Evolutionary conservation across 30 jellyfish, hydroid and myxozoan genomes (phyloP).

Genomic region (Aurelia aurita): DNA sequence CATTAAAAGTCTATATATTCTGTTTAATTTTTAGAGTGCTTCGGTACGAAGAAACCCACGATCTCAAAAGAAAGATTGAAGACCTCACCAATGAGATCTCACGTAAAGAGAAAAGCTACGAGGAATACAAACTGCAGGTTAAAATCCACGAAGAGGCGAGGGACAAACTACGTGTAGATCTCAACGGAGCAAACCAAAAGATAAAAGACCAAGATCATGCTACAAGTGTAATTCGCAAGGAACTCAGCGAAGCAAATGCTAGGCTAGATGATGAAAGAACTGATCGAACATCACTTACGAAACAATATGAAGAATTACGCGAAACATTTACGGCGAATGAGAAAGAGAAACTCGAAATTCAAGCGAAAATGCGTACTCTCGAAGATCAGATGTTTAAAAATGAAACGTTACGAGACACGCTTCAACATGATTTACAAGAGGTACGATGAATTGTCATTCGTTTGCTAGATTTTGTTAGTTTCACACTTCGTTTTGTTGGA

Average conservation of each 20-base stretch:
- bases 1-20: no score
- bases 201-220: slow-evolving; percentile 42
- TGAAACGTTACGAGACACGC: slow-evolving; percentile 54
- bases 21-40: slow-evolving; percentile 28
- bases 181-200: slow-evolving; percentile 58
- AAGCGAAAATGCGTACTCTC: slow-evolving; percentile 17
- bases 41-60: slow-evolving; percentile 80
- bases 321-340: slow-evolving; percentile 42
- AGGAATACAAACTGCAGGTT: slow-evolving; percentile 59
- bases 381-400: slow-evolving; percentile 52
- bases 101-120: slow-evolving; percentile 71
- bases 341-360: slow-evolving; percentile 61
- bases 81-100: slow-evolving; percentile 53
- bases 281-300: slow-evolving; percentile 51
- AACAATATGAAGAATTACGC: slow-evolving; percentile 67
- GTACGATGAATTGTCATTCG: background rate
- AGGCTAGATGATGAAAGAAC: slow-evolving; percentile 47
- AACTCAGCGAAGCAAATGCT: slow-evolving; percentile 40
- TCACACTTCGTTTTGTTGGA: no score
- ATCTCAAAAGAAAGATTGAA: slow-evolving; percentile 53
- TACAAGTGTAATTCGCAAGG: slow-evolving; percentile 26
- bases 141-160: slow-evolving; percentile 74
- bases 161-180: slow-evolving; percentile 67
- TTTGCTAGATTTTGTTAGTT: no score
- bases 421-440: slow-evolving; percentile 66